Base-by-base conservation (phyloP, 2,888 invertebrate genomes). In the Synergus gifuensis region DNA sequence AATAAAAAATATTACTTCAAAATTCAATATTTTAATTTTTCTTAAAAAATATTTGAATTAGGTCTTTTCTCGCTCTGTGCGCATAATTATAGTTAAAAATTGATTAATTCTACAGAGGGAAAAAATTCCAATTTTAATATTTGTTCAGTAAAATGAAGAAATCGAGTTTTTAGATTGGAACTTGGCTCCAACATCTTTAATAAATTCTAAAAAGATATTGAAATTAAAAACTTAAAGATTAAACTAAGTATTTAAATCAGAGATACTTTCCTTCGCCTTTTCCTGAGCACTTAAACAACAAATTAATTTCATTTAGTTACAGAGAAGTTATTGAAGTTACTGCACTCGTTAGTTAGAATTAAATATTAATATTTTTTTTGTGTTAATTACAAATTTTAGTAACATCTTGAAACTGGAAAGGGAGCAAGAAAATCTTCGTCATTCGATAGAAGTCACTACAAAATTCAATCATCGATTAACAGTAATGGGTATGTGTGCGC, bases 381-480 rank as follows among this genome's bases (percentile, higher is more conserved):
- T 62, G 4, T 62, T 60, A 22, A 18, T 60, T 4, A 11, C 5
- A 60, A 22, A 67, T 79, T 84, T 63, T 80, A 91, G 91, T 54
- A 88, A 89, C 79, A 69, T 90, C 28, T 82, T 73, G 18, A 90
- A 89, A 84, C 83, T 91, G 62, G 84, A 85, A 78, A 83, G 86
- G 36, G 91, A 92, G 76, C 89, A 91, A 54, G 82, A 86, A n/a
- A 77, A 84, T n/a, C 79, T 92, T 40, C 66, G 79, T 40, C 85
- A 88, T 78, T 87, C 86, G 14, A 81, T 87, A 14, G 86, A 85
- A 79, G 78, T 81, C 4, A 80, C 87, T 22, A 83, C 83, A 64
- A 73, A 85, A 16, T 80, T 90, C 28, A 89, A 90, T 49, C 87
- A 87, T 80, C 87, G 88, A 14, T 85, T 91, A 44, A 87, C 90